A percentile compares a stretch with the other conserved stretches of the same genome.
Evolutionary conservation across 2,113 vertebrate genomes (phyloP).

Genomic region (Pelusios castaneus): DNA sequence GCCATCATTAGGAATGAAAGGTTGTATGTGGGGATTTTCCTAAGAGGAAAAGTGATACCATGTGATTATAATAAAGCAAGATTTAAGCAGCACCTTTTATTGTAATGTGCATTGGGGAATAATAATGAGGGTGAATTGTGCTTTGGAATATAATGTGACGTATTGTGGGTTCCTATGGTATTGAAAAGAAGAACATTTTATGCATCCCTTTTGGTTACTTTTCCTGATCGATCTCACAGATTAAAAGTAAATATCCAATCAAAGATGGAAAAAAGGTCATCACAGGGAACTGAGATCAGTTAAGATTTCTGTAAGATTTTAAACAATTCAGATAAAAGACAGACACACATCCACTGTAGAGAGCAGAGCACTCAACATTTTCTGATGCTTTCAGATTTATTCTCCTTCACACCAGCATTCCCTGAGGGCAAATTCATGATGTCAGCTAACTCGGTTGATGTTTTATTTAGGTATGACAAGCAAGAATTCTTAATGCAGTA

Average conservation of each 20-base stretch:
- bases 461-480: no score
- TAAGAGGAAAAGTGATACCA: not conserved
- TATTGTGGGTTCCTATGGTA: not conserved
- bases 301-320: not conserved
- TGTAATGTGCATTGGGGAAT: not conserved
- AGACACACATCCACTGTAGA: no score
- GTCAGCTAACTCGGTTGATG: no score
- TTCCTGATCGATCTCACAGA: not conserved
- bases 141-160: not conserved
- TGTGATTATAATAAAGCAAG: slow-evolving; percentile 1
- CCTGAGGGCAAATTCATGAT: no score
- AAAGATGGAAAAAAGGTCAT: not conserved
- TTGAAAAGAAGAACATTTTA: not conserved
- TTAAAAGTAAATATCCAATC: not conserved
- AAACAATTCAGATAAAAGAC: not conserved
- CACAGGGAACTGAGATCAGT: not conserved
- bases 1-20: not conserved
- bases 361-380: no score
- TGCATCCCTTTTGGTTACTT: not conserved
- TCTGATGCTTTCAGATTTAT: no score
- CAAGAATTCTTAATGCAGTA: no score
- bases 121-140: not conserved
- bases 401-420: no score
- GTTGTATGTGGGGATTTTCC: not conserved
- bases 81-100: not conserved